Conservation (phyloP, 2,888 invertebrate species). For the Netelia fuscicornis region DNA sequence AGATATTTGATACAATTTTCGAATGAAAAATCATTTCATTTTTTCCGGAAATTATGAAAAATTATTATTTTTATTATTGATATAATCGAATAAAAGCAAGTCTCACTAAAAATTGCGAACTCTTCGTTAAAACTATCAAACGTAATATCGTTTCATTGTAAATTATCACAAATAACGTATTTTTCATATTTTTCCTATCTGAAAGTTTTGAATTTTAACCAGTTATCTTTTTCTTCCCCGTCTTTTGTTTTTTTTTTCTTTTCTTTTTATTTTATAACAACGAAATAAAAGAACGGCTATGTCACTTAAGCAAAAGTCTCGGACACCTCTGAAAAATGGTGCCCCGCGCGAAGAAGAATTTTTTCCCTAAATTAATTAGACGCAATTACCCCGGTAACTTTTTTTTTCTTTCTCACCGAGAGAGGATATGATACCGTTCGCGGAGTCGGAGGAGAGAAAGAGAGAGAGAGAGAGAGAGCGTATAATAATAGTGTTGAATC, state of each 20-base stretch:
- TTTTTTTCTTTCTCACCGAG: slow-evolving; percentile 51
- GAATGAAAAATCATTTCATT: slow-evolving; percentile 5
- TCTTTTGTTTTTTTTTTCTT: neutral
- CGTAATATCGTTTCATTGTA: no score
- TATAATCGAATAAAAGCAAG: neutral
- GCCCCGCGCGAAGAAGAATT: slow-evolving; percentile 74
- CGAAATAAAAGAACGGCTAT: neutral
- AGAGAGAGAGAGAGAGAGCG: slow-evolving; percentile 3
- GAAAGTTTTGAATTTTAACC: neutral
- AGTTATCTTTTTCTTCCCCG: neutral
- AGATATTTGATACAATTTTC: neutral
- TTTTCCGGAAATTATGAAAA: neutral
- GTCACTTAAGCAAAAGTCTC: slow-evolving; percentile 43
- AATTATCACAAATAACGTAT: neutral
- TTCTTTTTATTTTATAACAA: neutral
- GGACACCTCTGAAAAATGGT: slow-evolving; percentile 47
- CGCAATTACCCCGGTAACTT: slow-evolving; percentile 78
- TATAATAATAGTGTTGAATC: slow-evolving; percentile 58
- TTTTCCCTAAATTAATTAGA: slow-evolving; percentile 84
- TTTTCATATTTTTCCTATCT: neutral
- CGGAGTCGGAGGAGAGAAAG: slow-evolving; percentile 40
- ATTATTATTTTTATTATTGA: neutral
- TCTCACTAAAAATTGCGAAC: no score
- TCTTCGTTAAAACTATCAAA: no score
- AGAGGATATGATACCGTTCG: slow-evolving; percentile 65